A percentile compares a stretch with the other conserved stretches of the same genome.
These are phyloP conservation scores for Euura lappo DNA, from an alignment of 1,140 invertebrate species.

Conservation along the genomic window DNA sequence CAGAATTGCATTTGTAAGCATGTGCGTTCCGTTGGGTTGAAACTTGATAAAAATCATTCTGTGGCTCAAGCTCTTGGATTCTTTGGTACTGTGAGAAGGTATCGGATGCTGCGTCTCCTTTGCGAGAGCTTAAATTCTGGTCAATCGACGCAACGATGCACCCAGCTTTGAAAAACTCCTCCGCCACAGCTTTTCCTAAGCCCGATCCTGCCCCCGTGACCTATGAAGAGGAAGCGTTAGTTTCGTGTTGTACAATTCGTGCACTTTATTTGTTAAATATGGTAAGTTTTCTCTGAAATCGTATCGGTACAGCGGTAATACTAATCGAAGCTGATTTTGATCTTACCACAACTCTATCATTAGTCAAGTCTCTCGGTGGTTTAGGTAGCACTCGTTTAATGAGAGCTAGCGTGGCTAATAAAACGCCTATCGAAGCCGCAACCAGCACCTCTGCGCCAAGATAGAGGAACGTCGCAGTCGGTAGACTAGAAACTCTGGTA, in stretches of 20 bases:
- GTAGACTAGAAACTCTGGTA: constrained; percentile 30
- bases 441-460: constrained; percentile 47
- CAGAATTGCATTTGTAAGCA: constrained; percentile 48
- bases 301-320: too few relatives aligned
- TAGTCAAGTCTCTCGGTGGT: constrained; percentile 49
- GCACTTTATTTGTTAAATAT: too few relatives aligned
- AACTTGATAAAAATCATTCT: constrained; percentile 30
- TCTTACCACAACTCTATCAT: constrained; percentile 51
- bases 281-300: too few relatives aligned
- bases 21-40: constrained; percentile 18
- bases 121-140: constrained; percentile 27
- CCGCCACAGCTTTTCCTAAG: constrained; percentile 46
- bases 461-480: constrained; percentile 43
- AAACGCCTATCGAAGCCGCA: constrained; percentile 36
- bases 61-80: constrained; percentile 27
- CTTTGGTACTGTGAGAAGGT: constrained; percentile 30
- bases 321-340: background rate
- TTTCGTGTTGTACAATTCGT: too few relatives aligned
- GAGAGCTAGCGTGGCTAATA: constrained; percentile 36
- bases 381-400: constrained; percentile 48
- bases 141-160: constrained; percentile 55
- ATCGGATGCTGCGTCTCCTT: constrained; percentile 33
- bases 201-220: constrained; percentile 49
- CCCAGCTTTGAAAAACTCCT: constrained; percentile 48
- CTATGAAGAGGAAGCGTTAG: constrained; percentile 30